Base-by-base conservation (phyloP, 1,140 invertebrate genomes). In the Trissolcus basalis region DNA sequence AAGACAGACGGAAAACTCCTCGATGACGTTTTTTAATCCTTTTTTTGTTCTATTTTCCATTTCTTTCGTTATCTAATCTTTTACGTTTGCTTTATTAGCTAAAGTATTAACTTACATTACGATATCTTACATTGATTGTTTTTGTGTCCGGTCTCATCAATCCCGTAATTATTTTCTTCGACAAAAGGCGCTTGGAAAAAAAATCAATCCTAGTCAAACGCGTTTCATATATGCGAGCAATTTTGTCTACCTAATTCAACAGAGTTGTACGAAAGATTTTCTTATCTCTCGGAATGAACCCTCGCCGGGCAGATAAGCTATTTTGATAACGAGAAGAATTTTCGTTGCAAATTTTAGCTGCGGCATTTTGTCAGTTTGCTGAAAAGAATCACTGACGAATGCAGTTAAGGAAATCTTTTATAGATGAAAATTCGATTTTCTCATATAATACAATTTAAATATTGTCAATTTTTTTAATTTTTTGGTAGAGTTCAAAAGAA, bases 41-140 rank as follows among this genome's bases (percentile, higher is more conserved):
- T 54, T 72, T 69, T 1, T 27, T 27, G 19, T 27, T n/a, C 19
- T 69, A 54, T 68, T 68, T 73, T 58, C 70, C 64, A 27, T 44
- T 71, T 72, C 60, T 73, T 77, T 75, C 71, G 59, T 78, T 76
- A 75, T 75, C 55, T 75, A 75, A 59, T 76, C 61, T 53, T 76
- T 77, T 69, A 76, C 61, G 59, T 72, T 58, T 74, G 71, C 61
- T 79, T 79, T 78, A 80, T 80, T 77, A 79, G 69, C 77, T 82
- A 79, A 78, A 77, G 55, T 80, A 80, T 76, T 77, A 72, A 63
- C 75, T 73, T 78, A 78, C 36, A 53, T 75, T 77, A 77, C 68
- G 49, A 77, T 79, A 79, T 79, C 75, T 79, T 79, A 79, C 77
- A 79, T 65, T 60, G 72, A 73, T 79, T 59, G 53, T 71, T 79